These are phyloP conservation scores for Peribatodes rhomboidaria DNA, from an alignment of 2,888 invertebrate species.

Conservation along the genomic window DNA sequence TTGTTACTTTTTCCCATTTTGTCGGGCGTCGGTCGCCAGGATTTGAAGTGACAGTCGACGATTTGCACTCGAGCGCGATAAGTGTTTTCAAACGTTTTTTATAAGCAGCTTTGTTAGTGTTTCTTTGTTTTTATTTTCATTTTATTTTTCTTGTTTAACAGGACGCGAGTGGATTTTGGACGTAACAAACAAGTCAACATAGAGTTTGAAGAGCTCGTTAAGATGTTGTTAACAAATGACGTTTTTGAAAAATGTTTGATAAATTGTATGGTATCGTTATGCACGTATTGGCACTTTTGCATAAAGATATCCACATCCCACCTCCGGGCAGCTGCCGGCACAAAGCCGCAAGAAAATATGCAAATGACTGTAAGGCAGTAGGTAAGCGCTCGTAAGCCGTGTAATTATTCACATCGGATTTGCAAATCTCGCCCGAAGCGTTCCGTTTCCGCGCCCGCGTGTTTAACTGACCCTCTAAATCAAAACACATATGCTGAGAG, in stretches of 20 bases:
- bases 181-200: conserved; percentile 21
- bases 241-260: not conserved
- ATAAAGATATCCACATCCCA: conserved; percentile 59
- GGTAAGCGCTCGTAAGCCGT: conserved; percentile 85
- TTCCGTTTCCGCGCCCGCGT: conserved; percentile 77
- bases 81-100: conserved; percentile 84
- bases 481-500: conserved; percentile 85
- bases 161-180: conserved; percentile 46
- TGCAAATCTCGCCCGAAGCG: conserved; percentile 83
- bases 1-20: conserved; percentile 82
- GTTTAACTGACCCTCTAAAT: conserved; percentile 85
- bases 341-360: conserved; percentile 85
- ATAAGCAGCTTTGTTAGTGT: conserved; percentile 81
- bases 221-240: conserved; percentile 25
- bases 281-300: conserved; percentile 35
- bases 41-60: conserved; percentile 85
- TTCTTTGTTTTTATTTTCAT: conserved; percentile 65
- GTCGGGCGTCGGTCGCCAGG: conserved; percentile 66
- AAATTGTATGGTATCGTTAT: not conserved
- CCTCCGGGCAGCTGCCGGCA: conserved; percentile 61
- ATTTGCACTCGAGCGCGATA: conserved; percentile 84
- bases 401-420: conserved; percentile 86
- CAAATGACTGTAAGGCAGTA: conserved; percentile 85
- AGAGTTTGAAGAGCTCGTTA: conserved; percentile 35
- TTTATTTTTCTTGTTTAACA: conserved; percentile 52